Evolutionary conservation across 2,888 invertebrate genomes (phyloP).

Genomic region (Agonopterix heracliana): DNA sequence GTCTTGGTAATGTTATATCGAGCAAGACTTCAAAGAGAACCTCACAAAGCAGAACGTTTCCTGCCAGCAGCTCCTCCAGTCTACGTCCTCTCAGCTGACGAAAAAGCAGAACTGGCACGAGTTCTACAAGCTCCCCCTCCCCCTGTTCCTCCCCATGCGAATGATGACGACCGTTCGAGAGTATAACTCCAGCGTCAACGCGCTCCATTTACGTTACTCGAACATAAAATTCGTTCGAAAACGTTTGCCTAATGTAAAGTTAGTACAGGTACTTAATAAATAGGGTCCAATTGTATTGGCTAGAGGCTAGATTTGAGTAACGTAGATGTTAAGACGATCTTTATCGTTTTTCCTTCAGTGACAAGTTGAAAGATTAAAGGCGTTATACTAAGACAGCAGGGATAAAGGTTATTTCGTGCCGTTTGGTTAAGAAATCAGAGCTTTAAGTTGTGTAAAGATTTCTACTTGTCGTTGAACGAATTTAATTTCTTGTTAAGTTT

Average conservation of each 20-base stretch:
- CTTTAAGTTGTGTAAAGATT: background rate
- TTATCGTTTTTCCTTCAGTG: constrained; percentile 11
- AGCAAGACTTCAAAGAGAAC: constrained; percentile 66
- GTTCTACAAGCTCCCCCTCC: constrained; percentile 56
- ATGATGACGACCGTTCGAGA: constrained; percentile 42
- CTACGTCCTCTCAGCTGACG: constrained; percentile 81
- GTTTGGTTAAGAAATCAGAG: too few species aligned
- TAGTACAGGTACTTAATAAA: constrained; percentile 46
- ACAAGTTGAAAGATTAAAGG: constrained; percentile 8
- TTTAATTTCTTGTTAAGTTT: constrained; percentile 23
- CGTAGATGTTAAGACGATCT: constrained; percentile 25
- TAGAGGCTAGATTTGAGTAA: constrained; percentile 44
- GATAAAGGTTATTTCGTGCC: too few species aligned
- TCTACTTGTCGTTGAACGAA: constrained; percentile 16
- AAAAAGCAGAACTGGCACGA: constrained; percentile 74
- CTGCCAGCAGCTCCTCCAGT: constrained; percentile 80
- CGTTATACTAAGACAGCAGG: too few species aligned
- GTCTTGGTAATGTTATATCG: constrained; percentile 85
- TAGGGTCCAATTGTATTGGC: constrained; percentile 48
- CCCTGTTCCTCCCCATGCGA: constrained; percentile 36
- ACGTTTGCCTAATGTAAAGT: constrained; percentile 1
- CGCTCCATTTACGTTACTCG: constrained; percentile 18
- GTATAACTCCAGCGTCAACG: constrained; percentile 31
- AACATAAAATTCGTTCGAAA: constrained; percentile 1
- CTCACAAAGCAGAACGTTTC: constrained; percentile 76